Conservation (phyloP, 2,797 vertebrate species). For the Trematomus bernacchii region DNA sequence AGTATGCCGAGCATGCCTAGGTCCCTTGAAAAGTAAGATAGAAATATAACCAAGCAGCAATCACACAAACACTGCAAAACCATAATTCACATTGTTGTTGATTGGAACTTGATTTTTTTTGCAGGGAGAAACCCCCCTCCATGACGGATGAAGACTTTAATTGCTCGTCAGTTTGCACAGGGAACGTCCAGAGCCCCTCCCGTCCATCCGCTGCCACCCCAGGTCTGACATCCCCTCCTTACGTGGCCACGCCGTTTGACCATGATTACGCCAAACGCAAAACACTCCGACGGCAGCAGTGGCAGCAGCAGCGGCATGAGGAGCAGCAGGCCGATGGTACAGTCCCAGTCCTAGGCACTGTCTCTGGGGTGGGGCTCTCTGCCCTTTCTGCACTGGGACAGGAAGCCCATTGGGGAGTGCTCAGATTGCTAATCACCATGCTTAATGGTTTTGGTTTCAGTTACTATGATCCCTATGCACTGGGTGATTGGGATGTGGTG, state of each 20-base stretch:
- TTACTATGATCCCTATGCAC: constrained; percentile 76
- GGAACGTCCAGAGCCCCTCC: constrained; percentile 74
- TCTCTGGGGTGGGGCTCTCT: constrained; percentile 89
- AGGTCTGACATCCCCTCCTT: constrained; percentile 99
- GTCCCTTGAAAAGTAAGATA: constrained; percentile 93
- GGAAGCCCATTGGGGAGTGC: constrained; percentile 73
- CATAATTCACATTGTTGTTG: neutral
- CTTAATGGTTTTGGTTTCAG: constrained; percentile 79
- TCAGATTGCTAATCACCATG: constrained; percentile 79
- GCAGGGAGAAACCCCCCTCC: constrained; percentile 93
- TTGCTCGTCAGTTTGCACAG: constrained; percentile 90
- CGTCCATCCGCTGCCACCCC: constrained; percentile 92
- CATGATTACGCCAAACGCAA: constrained; percentile 99
- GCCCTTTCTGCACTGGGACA: constrained; percentile 75
- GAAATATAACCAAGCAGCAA: neutral
- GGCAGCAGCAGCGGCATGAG: constrained; percentile 85
- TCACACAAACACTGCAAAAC: neutral
- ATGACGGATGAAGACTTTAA: constrained; percentile 93
- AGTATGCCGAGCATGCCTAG: constrained; percentile 90
- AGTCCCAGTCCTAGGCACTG: constrained; percentile 96
- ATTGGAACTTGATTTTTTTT: neutral
- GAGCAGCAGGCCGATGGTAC: constrained; percentile 98
- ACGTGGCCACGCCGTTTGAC: constrained; percentile 98
- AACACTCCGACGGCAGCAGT: constrained; percentile 93
- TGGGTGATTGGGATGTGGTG: constrained; percentile 91